phyloP scores from a whole-genome alignment of 1,140 invertebrate species.

The Drosophila mauritiana region DNA sequence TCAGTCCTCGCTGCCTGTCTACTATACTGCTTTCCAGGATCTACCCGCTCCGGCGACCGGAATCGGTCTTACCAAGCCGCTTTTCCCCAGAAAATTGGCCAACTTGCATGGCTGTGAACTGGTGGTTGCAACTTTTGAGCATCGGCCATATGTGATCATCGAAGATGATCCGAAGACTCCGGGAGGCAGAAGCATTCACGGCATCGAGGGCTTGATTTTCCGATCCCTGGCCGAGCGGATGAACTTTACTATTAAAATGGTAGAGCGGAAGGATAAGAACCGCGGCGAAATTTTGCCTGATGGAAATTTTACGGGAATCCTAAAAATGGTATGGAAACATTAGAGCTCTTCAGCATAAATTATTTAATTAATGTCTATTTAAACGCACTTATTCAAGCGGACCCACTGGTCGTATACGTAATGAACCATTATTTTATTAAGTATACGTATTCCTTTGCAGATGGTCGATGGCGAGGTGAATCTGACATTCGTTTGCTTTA shows the following conservation, averaged over 20 bases:
- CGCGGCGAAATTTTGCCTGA: conserved; percentile 58
- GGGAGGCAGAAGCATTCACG: conserved; percentile 17
- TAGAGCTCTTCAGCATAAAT: too few relatives aligned
- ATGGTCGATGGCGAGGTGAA: conserved; percentile 65
- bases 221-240: conserved; percentile 54
- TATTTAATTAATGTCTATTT: too few relatives aligned
- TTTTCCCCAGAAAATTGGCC: conserved; percentile 58
- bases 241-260: conserved; percentile 63
- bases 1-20: conserved; percentile 59
- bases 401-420: neutral
- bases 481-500: conserved; percentile 63
- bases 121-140: conserved; percentile 48
- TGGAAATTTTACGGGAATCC: conserved; percentile 69
- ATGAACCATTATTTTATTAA: neutral
- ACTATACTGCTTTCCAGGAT: conserved; percentile 53
- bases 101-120: conserved; percentile 61
- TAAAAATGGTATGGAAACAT: conserved; percentile 53
- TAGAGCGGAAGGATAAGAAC: conserved; percentile 35
- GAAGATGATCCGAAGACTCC: neutral
- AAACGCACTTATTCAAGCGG: neutral
- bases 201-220: conserved; percentile 70
- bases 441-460: conserved; percentile 26
- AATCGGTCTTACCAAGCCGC: conserved; percentile 11
- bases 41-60: neutral
- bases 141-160: conserved; percentile 52